Conservation (phyloP, 2,797 vertebrate species). For the Cynopterus sphinx region DNA sequence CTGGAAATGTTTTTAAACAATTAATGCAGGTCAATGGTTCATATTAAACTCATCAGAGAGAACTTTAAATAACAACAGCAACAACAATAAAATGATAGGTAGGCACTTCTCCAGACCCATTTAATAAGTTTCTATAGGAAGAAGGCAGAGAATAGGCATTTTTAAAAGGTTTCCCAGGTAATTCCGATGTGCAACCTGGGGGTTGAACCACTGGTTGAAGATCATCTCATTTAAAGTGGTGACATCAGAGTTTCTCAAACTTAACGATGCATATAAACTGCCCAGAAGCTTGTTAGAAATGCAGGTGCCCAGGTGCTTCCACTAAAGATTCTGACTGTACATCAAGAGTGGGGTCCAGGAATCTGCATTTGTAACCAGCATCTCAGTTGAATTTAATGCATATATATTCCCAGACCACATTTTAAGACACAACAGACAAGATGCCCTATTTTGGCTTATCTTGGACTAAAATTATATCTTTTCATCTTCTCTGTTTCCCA, state of each 20-base stretch:
- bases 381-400: background rate
- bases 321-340: background rate
- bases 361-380: background rate
- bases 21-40: background rate
- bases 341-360: background rate
- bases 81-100: background rate
- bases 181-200: background rate
- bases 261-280: background rate
- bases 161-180: background rate
- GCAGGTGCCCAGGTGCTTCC: background rate
- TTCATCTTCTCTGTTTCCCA: background rate
- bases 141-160: background rate
- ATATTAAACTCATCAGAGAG: background rate
- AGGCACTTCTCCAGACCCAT: background rate
- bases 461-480: background rate
- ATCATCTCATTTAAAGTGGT: background rate
- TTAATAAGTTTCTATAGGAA: background rate
- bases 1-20: background rate
- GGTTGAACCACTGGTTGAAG: background rate
- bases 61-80: background rate
- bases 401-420: background rate
- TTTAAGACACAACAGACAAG: background rate
- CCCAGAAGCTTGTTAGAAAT: background rate
- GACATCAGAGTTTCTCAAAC: background rate
- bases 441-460: background rate